These are phyloP conservation scores for Candoia aspera DNA, from an alignment of 2,113 vertebrate genomes.

Conservation along the genomic window DNA sequence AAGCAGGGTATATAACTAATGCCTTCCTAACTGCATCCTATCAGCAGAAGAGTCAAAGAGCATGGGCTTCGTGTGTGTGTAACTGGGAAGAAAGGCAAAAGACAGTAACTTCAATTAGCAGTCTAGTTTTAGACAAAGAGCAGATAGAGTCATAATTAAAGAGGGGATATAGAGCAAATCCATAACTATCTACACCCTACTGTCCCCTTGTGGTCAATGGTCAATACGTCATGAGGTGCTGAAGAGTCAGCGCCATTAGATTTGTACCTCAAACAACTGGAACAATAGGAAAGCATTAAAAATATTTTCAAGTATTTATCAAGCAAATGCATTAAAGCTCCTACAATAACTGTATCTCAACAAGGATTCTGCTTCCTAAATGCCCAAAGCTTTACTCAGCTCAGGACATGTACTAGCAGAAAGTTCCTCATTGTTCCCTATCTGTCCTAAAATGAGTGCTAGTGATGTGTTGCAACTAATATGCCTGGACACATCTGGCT, in stretches of 20 bases:
- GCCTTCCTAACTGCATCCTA: background rate
- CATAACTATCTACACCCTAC: no score
- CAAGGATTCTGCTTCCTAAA: background rate
- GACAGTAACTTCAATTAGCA: background rate
- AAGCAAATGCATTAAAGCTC: background rate
- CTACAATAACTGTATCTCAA: background rate
- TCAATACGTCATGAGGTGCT: background rate
- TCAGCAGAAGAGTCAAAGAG: background rate
- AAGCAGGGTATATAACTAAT: background rate
- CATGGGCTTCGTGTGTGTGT: background rate
- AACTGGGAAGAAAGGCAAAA: background rate
- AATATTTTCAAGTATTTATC: background rate
- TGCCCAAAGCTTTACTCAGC: background rate
- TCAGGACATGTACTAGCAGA: background rate
- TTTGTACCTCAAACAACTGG: background rate
- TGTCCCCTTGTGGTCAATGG: no score
- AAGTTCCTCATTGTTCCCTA: background rate
- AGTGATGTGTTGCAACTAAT: background rate
- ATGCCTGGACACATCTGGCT: background rate
- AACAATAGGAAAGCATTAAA: background rate
- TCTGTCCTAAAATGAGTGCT: background rate
- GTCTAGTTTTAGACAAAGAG: background rate
- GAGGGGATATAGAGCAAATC: no score
- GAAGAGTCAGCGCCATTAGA: background rate
- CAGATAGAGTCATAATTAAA: no score